Evolutionary conservation across 1,140 invertebrate genomes (phyloP).

Genomic region (Nasonia vitripennis): DNA sequence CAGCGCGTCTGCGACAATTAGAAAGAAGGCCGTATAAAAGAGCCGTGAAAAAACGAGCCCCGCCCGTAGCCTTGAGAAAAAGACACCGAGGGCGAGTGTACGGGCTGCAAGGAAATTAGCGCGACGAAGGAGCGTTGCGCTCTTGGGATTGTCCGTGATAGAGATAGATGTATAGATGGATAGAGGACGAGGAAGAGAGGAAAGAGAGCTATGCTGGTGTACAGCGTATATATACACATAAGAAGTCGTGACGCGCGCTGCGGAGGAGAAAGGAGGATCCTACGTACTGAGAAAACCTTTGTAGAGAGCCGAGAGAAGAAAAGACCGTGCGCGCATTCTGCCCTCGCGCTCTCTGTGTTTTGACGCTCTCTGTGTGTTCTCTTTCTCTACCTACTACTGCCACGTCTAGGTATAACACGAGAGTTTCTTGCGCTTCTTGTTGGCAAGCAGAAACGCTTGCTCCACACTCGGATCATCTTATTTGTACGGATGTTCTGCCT

Average conservation of each 20-base stretch:
- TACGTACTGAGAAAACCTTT: conserved; percentile 63
- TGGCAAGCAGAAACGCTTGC: background rate
- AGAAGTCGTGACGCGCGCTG: conserved; percentile 63
- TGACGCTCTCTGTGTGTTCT: background rate
- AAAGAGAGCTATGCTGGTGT: conserved; percentile 56
- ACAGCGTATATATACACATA: conserved; percentile 54
- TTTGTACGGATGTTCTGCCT: too few species aligned
- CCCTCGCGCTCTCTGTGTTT: conserved; percentile 38
- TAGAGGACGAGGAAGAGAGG: background rate
- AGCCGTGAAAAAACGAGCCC: background rate
- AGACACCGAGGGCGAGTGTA: background rate
- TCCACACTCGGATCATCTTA: too few species aligned
- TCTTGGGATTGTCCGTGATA: too few species aligned
- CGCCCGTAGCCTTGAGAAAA: background rate
- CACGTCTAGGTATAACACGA: background rate
- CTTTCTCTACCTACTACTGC: background rate
- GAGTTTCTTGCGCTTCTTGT: background rate
- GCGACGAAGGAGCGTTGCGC: too few species aligned
- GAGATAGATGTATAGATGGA: too few species aligned
- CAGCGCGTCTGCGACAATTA: background rate
- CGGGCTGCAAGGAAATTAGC: too few species aligned
- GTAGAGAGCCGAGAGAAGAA: conserved; percentile 57
- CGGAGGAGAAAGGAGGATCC: conserved; percentile 68
- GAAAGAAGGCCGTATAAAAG: background rate
- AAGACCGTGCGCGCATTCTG: conserved; percentile 48